Base-by-base conservation (phyloP, 2,888 invertebrate species). In the Halictus ligatus region DNA sequence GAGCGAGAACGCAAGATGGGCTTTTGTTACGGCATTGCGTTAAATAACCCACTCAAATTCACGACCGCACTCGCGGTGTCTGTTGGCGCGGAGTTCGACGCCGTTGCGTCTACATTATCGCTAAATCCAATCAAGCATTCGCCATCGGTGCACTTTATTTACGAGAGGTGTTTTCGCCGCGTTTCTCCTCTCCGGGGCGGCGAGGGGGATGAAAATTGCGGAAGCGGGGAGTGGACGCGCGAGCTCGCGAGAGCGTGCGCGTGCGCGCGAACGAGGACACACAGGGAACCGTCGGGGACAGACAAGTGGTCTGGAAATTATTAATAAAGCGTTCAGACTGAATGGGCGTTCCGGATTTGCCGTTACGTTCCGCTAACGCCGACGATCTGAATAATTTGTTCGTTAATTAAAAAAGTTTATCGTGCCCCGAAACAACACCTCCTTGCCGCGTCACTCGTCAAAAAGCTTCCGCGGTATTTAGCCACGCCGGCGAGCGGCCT, bases 351-450 rank as follows among this genome's bases (percentile, higher is more conserved):
- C 21, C 77, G 50, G 78, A 84, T 81, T 89, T 81, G 74, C 78
- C 72, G 77, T 78, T 82, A 74, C 77, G 69, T 71, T 40, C n/a
- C 64, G 73, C 71, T 77, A 74, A 78, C 75, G 76, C 12, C 46
- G 80, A 54, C 88, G 78, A 85, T 86, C 83, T 82, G 71, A 78
- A 85, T 88, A 88, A 89, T 88, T 89, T 86, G 83, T 88, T 80
- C 81, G 83, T 84, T 89, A 85, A 89, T 89, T 88, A 87, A 90
- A 88, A 89, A 86, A 89, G 84, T 82, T 89, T 78, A 75, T 85
- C 80, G 78, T 69, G 75, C 75, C n/a, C 64, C 58, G 81, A 84
- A 43, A 86, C 89, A 89, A 89, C 89, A 89, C 85, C 86, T 89
- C 67, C 83, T 87, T 88, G 79, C 78, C 79, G 25, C 82, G 78